Conservation (phyloP, 2,797 vertebrate species). For the Choloepus didactylus region DNA sequence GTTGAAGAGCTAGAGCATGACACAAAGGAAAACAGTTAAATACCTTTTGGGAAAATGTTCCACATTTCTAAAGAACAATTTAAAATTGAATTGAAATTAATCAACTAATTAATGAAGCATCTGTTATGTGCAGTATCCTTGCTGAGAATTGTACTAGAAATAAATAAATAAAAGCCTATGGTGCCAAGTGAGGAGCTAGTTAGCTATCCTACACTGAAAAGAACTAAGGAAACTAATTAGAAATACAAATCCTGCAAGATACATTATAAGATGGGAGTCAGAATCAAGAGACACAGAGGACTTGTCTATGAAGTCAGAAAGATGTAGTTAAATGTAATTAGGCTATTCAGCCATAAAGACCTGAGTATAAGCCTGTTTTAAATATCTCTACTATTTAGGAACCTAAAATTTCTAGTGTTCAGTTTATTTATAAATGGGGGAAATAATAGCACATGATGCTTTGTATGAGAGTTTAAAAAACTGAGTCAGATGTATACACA, state of each 20-base stretch:
- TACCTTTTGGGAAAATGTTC: background rate
- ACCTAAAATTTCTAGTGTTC: background rate
- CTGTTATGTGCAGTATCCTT: background rate
- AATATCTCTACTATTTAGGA: too few relatives aligned
- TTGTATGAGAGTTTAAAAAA: background rate
- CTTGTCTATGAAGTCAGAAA: accelerated
- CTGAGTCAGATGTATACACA: too few relatives aligned
- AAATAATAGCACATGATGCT: background rate
- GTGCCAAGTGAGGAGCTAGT: background rate
- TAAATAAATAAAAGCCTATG: background rate
- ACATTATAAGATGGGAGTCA: too few relatives aligned
- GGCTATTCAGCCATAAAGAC: background rate
- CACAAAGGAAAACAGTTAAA: background rate
- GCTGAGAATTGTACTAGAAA: background rate
- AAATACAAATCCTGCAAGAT: background rate
- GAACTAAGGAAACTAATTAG: background rate
- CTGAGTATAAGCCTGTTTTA: accelerated
- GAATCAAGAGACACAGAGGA: background rate
- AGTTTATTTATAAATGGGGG: too few relatives aligned
- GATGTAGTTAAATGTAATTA: accelerated
- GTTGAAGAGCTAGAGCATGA: background rate
- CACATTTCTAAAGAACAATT: background rate
- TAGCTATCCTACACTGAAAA: background rate
- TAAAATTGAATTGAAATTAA: background rate
- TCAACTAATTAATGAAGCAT: background rate